Evolutionary conservation across 2,888 invertebrate genomes (phyloP), one percentile per base, ranked within the genome.

Genomic region (Argyresthia goedartella): DNA sequence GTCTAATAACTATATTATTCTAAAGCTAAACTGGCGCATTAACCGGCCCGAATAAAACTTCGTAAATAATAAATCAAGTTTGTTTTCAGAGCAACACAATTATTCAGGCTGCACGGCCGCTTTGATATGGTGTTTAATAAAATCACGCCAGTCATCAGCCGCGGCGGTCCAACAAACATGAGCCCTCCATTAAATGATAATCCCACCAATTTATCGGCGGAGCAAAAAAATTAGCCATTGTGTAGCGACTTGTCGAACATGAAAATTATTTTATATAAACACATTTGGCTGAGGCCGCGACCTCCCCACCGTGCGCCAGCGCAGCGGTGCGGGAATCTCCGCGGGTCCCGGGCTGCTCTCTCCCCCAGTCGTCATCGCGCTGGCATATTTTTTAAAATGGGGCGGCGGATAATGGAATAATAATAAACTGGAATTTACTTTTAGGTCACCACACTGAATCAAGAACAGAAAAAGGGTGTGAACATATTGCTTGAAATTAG

Each of bases 181-280:
- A 85, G 82, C 85, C 85, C 82, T 81, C 82, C 85, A 85, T 85
- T 86, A 85, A 84, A 84, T 81, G 82, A 84, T 86, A 86, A 86
- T 86, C 85, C 85, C 67, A 67, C 78, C 85, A 84, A 86, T 86
- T 82, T 85, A 86, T 85, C 75, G 84, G 66, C 72, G 61, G 69
- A 73, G 76, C 77, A 84, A 85, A 86, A 55, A 86, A 85, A 85
- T 79, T 73, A 75, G 68, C 73, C 66, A 81, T 86, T 86, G 85
- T 85, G 78, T 78, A 64, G 75, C 63, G 76, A 82, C 76, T 84
- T 85, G 86, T 85, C 81, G 79, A 79, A 85, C 85, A 85, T 74
- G 82, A 81, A 86, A 84, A 85, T 86, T 77, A 85, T 85, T 86
- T 86, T 85, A 86, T 84, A 84, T 85, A 84, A 84, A 81, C 81